Conservation (phyloP, 1,140 invertebrate species). For the Copidosoma floridanum region DNA sequence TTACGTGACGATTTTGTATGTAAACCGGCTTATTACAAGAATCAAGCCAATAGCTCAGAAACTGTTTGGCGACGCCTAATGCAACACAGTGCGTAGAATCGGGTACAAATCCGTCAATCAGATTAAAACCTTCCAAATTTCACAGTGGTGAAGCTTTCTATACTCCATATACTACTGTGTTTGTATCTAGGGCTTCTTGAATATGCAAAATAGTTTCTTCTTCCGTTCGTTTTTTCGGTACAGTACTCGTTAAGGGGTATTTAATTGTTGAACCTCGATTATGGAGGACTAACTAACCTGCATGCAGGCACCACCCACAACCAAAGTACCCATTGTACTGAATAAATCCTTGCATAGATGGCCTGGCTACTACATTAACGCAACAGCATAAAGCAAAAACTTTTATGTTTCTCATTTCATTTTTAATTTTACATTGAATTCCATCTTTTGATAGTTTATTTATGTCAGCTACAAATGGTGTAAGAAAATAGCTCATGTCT, state of each 20-base stretch:
- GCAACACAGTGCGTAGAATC: conserved; percentile 24
- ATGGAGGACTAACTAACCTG: neutral
- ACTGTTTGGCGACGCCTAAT: conserved; percentile 21
- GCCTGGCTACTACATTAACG: conserved; percentile 1
- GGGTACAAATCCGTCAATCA: conserved; percentile 23
- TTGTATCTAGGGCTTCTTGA: conserved; percentile 4
- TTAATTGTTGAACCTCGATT: neutral
- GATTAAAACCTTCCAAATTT: conserved; percentile 16
- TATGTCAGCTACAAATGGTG: conserved; percentile 14
- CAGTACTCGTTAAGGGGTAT: neutral
- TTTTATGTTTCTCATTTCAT: conserved; percentile 1
- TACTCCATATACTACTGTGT: conserved; percentile 21
- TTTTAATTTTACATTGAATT: neutral
- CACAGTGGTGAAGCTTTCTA: conserved; percentile 15
- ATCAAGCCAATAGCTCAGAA: conserved; percentile 21
- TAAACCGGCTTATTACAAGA: neutral
- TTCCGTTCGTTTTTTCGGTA: neutral
- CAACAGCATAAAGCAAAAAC: conserved; percentile 15
- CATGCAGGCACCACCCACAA: conserved; percentile 1
- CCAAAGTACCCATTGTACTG: conserved; percentile 10
- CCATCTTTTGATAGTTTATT: conserved; percentile 4
- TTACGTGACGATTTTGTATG: neutral
- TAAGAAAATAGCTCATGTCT: conserved; percentile 11
- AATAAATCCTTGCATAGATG: conserved; percentile 10
- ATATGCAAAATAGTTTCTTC: conserved; percentile 6